Conservation (phyloP, 2,888 invertebrate species). For the Dascillus cervinus region DNA sequence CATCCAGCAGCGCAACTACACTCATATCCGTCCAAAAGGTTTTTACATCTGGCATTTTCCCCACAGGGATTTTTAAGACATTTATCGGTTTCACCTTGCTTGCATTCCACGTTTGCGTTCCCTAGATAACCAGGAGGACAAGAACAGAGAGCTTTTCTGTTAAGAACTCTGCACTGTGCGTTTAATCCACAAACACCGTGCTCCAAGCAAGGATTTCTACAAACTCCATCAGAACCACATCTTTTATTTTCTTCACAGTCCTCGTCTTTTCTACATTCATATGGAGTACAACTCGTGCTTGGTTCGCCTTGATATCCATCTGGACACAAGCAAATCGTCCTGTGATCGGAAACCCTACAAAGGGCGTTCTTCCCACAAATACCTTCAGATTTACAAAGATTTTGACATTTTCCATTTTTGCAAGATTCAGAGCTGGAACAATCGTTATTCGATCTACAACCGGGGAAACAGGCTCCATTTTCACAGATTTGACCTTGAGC, state of each 20-base stretch:
- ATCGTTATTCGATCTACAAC: constrained; percentile 72
- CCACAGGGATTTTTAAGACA: constrained; percentile 81
- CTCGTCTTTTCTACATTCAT: constrained; percentile 66
- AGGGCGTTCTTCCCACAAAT: constrained; percentile 76
- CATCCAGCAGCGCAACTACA: constrained; percentile 76
- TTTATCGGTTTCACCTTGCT: constrained; percentile 59
- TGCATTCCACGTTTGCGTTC: constrained; percentile 62
- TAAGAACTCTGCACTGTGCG: constrained; percentile 74
- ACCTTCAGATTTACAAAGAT: constrained; percentile 58
- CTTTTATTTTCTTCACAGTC: constrained; percentile 74
- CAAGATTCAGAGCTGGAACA: constrained; percentile 74
- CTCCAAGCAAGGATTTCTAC: constrained; percentile 76
- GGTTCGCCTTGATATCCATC: constrained; percentile 81
- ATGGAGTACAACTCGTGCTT: constrained; percentile 62
- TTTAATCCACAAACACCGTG: constrained; percentile 72
- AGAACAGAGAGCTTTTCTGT: constrained; percentile 67
- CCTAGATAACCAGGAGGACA: constrained; percentile 70
- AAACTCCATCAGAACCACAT: constrained; percentile 62
- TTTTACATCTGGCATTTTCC: constrained; percentile 72
- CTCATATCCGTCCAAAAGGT: constrained; percentile 65
- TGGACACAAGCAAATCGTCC: constrained; percentile 79
- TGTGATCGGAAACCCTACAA: constrained; percentile 72
- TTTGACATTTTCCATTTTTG: constrained; percentile 58
- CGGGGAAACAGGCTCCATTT: constrained; percentile 65
- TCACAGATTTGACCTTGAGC: constrained; percentile 68